Conservation (phyloP, 2,797 vertebrate species). For the Micrastur ruficollis region DNA sequence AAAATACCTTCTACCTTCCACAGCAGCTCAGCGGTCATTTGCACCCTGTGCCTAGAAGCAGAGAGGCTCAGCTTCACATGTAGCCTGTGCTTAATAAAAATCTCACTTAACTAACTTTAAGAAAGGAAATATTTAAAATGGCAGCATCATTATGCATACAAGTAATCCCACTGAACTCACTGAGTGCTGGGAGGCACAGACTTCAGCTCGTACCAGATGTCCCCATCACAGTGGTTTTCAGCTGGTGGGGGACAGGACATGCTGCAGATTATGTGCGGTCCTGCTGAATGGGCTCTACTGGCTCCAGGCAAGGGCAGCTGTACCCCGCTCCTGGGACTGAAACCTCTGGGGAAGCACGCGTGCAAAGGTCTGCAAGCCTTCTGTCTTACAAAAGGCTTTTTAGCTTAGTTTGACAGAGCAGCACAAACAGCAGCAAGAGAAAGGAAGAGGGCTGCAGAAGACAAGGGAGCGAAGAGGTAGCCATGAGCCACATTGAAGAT, state of each 20-base stretch:
- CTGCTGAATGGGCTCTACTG: neutral
- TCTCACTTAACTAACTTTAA: neutral
- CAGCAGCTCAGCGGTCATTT: neutral
- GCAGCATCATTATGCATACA: neutral
- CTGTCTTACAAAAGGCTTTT: neutral
- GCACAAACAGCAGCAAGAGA: neutral
- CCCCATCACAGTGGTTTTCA: neutral
- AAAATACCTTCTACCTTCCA: conserved; percentile 28
- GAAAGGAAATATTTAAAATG: neutral
- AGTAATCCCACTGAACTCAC: neutral
- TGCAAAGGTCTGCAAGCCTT: neutral
- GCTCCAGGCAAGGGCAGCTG: neutral
- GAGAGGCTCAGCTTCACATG: neutral
- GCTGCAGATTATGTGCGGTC: neutral
- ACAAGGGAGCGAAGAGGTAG: neutral
- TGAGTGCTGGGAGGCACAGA: neutral
- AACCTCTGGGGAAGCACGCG: neutral
- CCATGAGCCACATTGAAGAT: neutral
- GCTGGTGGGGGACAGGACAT: neutral
- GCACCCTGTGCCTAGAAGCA: neutral
- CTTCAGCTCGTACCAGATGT: neutral
- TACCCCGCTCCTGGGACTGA: neutral
- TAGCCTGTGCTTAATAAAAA: neutral
- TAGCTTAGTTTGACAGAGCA: neutral
- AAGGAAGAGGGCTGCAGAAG: neutral